These are phyloP conservation scores for Peucedramus taeniatus DNA, from an alignment of 2,113 vertebrate genomes.

Conservation along the genomic window DNA sequence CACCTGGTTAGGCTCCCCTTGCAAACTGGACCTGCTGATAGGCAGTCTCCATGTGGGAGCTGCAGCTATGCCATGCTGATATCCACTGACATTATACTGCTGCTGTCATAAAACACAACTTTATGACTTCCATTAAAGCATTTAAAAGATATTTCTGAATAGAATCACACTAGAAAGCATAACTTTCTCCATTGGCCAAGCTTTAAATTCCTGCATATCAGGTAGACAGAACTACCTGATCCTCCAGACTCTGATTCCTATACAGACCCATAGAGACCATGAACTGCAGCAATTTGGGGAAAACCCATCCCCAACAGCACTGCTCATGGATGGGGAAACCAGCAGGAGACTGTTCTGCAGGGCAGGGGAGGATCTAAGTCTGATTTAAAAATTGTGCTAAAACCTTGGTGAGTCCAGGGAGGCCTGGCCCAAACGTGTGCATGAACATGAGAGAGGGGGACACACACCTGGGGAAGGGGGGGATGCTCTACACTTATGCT, in stretches of 20 bases:
- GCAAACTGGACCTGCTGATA: not conserved
- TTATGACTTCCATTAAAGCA: not conserved
- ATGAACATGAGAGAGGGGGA: not conserved
- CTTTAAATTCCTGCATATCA: not conserved
- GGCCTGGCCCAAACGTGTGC: not conserved
- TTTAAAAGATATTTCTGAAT: not conserved
- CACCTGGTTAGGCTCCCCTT: not conserved
- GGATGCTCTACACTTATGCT: not conserved
- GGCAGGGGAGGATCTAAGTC: not conserved
- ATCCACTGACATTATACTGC: not conserved
- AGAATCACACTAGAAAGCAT: not conserved
- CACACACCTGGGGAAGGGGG: not conserved
- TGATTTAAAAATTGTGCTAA: constrained; percentile 13
- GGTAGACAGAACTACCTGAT: not conserved
- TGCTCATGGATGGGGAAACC: not conserved
- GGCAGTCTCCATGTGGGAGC: not conserved
- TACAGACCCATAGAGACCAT: not conserved
- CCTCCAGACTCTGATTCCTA: not conserved
- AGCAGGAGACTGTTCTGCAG: not conserved
- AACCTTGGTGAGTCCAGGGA: constrained; percentile 4
- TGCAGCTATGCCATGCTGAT: not conserved
- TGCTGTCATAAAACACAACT: not conserved
- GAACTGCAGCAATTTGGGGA: not conserved
- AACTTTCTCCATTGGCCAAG: not conserved
- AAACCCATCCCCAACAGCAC: not conserved